Base-by-base conservation (phyloP, 2,113 vertebrate genomes). In the Phoxinus phoxinus region DNA sequence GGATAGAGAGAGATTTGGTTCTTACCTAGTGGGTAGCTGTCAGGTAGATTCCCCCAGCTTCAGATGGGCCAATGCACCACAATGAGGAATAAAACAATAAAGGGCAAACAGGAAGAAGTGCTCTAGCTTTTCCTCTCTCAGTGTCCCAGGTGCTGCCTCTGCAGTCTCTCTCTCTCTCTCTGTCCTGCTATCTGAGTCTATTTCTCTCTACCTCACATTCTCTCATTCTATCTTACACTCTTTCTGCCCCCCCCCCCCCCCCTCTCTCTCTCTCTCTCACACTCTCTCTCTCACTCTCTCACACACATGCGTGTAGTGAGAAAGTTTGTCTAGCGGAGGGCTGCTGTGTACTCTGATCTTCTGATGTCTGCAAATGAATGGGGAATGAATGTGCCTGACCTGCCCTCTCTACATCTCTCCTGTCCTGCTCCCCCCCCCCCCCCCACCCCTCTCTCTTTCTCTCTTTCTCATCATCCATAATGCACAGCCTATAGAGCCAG, bases 141-240 rank as follows among this genome's bases (percentile, higher is more conserved):
- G 83, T 90, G 91, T 91, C 91, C 91, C 91, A 90, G 88, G 92
- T 92, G 91, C 90, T 94, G 90, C 91, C 90, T 93, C 93, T 95
- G 89, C 93, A 94, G 92, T 93, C 91, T 90, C 90, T 92, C 86
- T 81, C 81, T 80, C 74, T 84, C 80, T 84, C 44, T 84, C 86
- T 84, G 75, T 80, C 13, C 48, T 81, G 77, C 53, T 61, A 30
- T 84, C 65, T 75, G 7, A 32, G 3, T 89, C 73, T 85, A 82
- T 83, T 65, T 85, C 73, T 67, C 85, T 82, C 27, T 67, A 32
- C 53, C 76, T 35, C 37, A 82, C 30, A 84, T 44, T 79, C 56
- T 58, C 63, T 53, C 86, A 44, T 44, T 61, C 86, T 61, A n/a
- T 89, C 90, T 91, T 85, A 82, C 72, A 87, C 88, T 89, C 86